phyloP scores from a whole-genome alignment of 2,888 invertebrate species.

The Lepidonotus clava region DNA sequence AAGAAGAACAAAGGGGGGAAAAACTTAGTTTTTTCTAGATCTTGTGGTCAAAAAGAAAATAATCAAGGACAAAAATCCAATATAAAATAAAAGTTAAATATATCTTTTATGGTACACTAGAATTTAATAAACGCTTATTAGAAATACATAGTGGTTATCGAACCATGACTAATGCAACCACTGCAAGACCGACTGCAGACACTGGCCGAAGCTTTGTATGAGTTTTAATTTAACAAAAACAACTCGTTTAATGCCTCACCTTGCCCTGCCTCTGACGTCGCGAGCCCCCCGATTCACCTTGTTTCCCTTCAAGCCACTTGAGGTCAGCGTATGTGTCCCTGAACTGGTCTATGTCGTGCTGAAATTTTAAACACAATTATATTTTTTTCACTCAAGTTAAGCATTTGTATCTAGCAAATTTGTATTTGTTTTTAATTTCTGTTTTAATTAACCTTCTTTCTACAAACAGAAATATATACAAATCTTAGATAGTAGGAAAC shows the following conservation, averaged over 20 bases:
- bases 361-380: conserved; percentile 26
- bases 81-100: not conserved
- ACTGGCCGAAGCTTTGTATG: too few species aligned
- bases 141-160: not conserved
- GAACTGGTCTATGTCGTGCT: conserved; percentile 80
- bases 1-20: too few species aligned
- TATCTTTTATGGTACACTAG: not conserved
- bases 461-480: too few species aligned
- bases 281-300: conserved; percentile 8
- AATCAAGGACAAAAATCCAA: too few species aligned
- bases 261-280: not conserved
- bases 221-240: too few species aligned
- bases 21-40: too few species aligned
- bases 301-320: conserved; percentile 90
- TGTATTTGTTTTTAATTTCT: too few species aligned
- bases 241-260: not conserved
- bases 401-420: not conserved
- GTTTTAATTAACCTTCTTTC: too few species aligned
- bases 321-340: conserved; percentile 85
- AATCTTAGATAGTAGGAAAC: too few species aligned
- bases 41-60: too few species aligned
- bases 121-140: not conserved
- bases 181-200: not conserved
- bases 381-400: not conserved
- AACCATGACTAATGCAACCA: not conserved